Base-by-base conservation (phyloP, 2,888 invertebrate species). In the Nysson spinosus region DNA sequence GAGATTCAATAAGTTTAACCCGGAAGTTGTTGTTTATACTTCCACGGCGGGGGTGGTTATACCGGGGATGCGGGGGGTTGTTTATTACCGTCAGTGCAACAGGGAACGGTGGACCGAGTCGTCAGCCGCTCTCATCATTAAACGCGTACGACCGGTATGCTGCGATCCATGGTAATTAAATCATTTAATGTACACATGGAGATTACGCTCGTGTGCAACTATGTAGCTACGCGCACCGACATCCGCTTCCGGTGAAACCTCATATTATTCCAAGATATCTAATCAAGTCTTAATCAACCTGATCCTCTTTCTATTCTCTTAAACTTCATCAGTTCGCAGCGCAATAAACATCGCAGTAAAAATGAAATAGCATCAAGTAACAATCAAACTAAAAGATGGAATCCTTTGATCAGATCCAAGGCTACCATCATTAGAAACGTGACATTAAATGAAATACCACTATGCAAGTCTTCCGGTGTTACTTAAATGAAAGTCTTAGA, bases 131-230 rank as follows among this genome's bases (percentile, higher is more conserved):
- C 67, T 78, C 73, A 62, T 80, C 76, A 74, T 79, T 76, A 78
- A 78, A 72, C 75, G 57, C 55, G 63, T 68, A 67, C 72, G 58
- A 72, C 54, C 61, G 55, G 60, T 51, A 62, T 62, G 72, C 55
- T 71, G 56, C 66, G 58, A 78, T 76, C 69, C 76, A 74, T 72
- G 78, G 78, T 80, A 80, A 81, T 81, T 75, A 81, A 80, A 81
- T 81, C 74, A 77, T 65, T 71, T 57, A 46, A 67, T 51, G 73
- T 73, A 61, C 55, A 66, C 65, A 62, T 60, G 47, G 40, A 4
- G 49, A 56, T 44, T 58, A 39, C 32, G 34, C 11, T 26, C 30
- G 12, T 55, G 46, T 40, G n/a, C n/a, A n/a, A n/a, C n/a, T n/a
- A n/a, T n/a, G n/a, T n/a, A n/a, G n/a, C n/a, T n/a, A 66, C 39